Conservation (phyloP, 1,140 invertebrate genomes). For the Delia radicum region DNA sequence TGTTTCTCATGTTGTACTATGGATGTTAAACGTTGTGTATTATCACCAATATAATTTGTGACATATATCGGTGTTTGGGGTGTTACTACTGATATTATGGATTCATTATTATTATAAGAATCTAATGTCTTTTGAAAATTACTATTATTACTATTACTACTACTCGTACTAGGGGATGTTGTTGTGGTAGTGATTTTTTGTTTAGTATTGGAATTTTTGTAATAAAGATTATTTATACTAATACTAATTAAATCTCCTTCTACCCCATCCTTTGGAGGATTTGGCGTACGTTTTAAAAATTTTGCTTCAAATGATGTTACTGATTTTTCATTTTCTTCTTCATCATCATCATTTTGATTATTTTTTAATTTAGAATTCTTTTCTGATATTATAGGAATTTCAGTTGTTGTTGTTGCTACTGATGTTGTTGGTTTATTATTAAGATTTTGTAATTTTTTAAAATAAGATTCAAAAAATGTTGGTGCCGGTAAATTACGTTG, state of each 20-base stretch:
- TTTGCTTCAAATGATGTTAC: constrained; percentile 35
- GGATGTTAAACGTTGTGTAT: constrained; percentile 47
- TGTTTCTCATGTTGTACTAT: constrained; percentile 29
- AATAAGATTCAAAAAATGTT: constrained; percentile 48
- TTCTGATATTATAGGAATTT: not conserved
- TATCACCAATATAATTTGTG: constrained; percentile 53
- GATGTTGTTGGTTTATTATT: constrained; percentile 20
- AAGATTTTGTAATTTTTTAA: constrained; percentile 47
- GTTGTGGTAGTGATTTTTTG: constrained; percentile 4
- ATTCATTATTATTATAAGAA: not conserved
- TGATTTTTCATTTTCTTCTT: constrained; percentile 13
- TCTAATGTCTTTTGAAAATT: constrained; percentile 31
- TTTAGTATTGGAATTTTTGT: constrained; percentile 25
- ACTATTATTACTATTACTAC: constrained; percentile 40
- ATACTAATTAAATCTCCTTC: constrained; percentile 35
- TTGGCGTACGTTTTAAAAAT: constrained; percentile 52
- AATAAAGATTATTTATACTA: constrained; percentile 36
- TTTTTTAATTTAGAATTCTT: not conserved
- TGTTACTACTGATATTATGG: constrained; percentile 25
- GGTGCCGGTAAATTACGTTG: not conserved
- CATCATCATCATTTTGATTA: not conserved
- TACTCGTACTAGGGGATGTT: constrained; percentile 17
- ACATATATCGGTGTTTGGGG: constrained; percentile 31
- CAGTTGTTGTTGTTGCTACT: constrained; percentile 27
- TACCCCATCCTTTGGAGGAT: constrained; percentile 34